Evolutionary conservation across 2,797 vertebrate genomes (phyloP), one percentile per base, ranked within the genome.

Genomic region (Gadopsis bispinosus): DNA sequence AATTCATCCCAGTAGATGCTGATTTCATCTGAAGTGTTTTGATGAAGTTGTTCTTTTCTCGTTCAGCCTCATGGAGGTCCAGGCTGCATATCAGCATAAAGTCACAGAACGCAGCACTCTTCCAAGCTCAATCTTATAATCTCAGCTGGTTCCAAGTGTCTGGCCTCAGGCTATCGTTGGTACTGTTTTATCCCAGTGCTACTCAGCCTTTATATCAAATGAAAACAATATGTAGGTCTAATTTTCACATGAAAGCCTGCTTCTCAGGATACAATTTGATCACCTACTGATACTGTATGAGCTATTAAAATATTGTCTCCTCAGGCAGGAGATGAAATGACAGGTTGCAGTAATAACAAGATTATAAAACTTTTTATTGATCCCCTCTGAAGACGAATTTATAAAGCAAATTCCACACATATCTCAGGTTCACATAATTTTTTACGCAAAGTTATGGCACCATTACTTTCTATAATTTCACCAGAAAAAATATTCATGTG

Each of bases 291-390:
- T 48, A 72, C 17, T 19, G 7, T 19, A 8, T 55, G 29, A 51
- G 47, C 56, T 51, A 67, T 65, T 67, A 56, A 75, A 76, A 62
- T 53, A 62, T 45, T 33, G 13, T 14, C 37, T 83, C 67, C 62
- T 61, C 48, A 59, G 48, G 62, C 65, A 54, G 73, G 51, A 81
- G 62, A 58, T 87, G 74, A 93, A 93, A 91, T 92, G 89, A 92
- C 67, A 87, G 61, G 81, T 92, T 92, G 68, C 88, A 89, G 85
- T 84, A 88, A 91, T 91, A 92, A 89, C 92, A 92, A 93, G 90
- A 90, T 93, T 92, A 93, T 89, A 94, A 93, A 92, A 93, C 74
- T 81, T 92, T 88, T 93, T 94, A 94, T 94, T 93, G 87, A 92
- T 90, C 87, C 92, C 93, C 91, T 91, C 88, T 89, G 85, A 87